Evolutionary conservation across 2,113 vertebrate genomes (phyloP).

Genomic region (Callionymus lyra): DNA sequence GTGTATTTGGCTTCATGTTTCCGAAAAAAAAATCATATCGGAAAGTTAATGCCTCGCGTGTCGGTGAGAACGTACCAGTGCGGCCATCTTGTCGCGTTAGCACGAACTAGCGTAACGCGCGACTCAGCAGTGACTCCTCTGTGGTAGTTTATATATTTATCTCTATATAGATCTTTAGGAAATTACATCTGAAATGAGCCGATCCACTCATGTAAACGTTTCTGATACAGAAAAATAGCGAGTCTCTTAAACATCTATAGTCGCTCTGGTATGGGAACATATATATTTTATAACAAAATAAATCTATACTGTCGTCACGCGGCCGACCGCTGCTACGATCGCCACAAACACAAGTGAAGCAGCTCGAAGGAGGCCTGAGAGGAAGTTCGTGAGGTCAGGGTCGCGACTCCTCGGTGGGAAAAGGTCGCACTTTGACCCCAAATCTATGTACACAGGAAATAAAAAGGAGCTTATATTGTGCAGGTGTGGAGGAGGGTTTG

Average conservation of each 20-base stretch:
- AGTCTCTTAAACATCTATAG: conserved; percentile 46
- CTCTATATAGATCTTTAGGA: conserved; percentile 4
- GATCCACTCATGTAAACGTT: conserved; percentile 65
- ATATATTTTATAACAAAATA: conserved; percentile 63
- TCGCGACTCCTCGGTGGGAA: conserved; percentile 3
- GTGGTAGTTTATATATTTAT: conserved; percentile 3
- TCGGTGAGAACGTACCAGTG: too few species aligned
- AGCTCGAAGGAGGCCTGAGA: conserved; percentile 91
- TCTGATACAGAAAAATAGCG: conserved; percentile 77
- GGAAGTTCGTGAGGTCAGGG: conserved; percentile 58
- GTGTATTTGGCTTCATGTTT: too few species aligned
- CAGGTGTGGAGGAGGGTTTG: conserved; percentile 69
- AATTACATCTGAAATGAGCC: conserved; percentile 54
- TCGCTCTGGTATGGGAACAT: conserved; percentile 39
- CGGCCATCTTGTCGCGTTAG: too few species aligned
- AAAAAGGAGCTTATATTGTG: conserved; percentile 78
- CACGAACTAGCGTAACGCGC: too few species aligned
- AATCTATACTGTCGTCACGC: conserved; percentile 50
- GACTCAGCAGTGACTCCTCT: conserved; percentile 10
- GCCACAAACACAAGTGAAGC: conserved; percentile 72
- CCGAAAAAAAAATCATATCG: too few species aligned
- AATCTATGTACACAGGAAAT: conserved; percentile 73
- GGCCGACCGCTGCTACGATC: not conserved
- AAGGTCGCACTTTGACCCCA: conserved; percentile 63
- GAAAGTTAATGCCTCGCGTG: too few species aligned